Percentiles rank a stretch among this genome's conserved stretches.
Evolutionary conservation across 2,888 invertebrate species (phyloP).

Genomic region (Tipula helvola): DNA sequence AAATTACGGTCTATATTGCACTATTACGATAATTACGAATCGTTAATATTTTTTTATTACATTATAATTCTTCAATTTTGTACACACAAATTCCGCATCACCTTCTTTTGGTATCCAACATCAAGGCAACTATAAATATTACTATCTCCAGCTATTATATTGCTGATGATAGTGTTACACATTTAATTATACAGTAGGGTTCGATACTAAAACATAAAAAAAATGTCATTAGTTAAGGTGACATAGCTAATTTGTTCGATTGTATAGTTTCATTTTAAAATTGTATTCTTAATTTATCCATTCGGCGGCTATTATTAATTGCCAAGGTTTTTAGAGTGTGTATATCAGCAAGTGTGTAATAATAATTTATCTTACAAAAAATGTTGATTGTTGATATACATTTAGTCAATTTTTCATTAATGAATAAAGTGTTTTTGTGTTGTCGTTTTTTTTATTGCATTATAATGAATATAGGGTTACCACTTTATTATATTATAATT

Average conservation of each 20-base stretch:
- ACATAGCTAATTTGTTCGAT: background rate
- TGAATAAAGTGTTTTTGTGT: background rate
- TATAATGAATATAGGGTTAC: background rate
- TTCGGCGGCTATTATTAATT: background rate
- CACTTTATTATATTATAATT: background rate
- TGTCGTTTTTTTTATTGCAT: background rate
- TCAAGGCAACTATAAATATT: too few species aligned
- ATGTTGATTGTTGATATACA: background rate
- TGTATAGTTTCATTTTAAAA: background rate
- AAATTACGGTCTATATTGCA: too few species aligned
- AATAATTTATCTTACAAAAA: background rate
- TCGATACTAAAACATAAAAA: background rate
- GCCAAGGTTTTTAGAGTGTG: background rate
- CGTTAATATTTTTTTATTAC: too few species aligned
- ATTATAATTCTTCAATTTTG: too few species aligned
- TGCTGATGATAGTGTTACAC: background rate
- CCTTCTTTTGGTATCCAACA: too few species aligned
- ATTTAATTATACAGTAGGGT: background rate
- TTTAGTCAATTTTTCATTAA: background rate
- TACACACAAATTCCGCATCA: too few species aligned
- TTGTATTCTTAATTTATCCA: background rate
- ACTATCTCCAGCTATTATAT: background rate
- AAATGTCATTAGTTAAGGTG: conserved; percentile 4
- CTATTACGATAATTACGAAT: too few species aligned
- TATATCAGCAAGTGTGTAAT: background rate